Base-by-base conservation (phyloP, 2,888 invertebrate species). In the Phaonia tiefii region DNA sequence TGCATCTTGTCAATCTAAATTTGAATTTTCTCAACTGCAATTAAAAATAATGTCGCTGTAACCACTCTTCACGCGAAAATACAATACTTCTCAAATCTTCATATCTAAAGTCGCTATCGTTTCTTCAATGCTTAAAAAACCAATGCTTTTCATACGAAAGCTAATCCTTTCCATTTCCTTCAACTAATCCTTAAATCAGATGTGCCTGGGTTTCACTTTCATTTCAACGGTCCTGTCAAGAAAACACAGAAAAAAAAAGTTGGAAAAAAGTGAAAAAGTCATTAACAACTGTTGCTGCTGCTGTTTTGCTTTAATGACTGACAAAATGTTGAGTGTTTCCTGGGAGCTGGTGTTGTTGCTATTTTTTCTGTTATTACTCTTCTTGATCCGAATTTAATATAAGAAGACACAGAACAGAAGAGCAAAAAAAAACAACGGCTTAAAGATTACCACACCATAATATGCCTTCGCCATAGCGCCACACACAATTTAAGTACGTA, bases 281-380 rank as follows among this genome's bases (percentile, higher is more conserved):
- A 75, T 75, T 79, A 79, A 79, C 66, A 79, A 79, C 75, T 75
- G 66, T 79, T 75, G 70, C 74, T 75, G 70, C 74, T 75, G 65
- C 79, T 26, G 49, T 22, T 67, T 63, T 54, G 44, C 73, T 75
- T 75, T 71, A 79, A 79, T 73, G 70, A 71, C 70, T 51, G 26
- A 58, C 66, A 71, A 71, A 71, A 58, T 66, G 46, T 2, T 25
- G 74, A 58, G 49, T 49, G 13, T 49, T 65, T 15, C 25, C 58
- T 67, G 15, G 63, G 51, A 13, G 51, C 17, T 26, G 51, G 58
- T 67, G 5, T 42, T 46, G 31, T 37, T 1, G 22, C 2, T 17
- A 20, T 13, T 2, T 42, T 51, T 31, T n/a, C 13, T 22, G 11
- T 10, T 17, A 22, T 2, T 13, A 11, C 31, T 56, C n/a, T 56